These are phyloP conservation scores for Chaunax sp. DNA, from an alignment of 2,797 vertebrate genomes.

Conservation along the genomic window DNA sequence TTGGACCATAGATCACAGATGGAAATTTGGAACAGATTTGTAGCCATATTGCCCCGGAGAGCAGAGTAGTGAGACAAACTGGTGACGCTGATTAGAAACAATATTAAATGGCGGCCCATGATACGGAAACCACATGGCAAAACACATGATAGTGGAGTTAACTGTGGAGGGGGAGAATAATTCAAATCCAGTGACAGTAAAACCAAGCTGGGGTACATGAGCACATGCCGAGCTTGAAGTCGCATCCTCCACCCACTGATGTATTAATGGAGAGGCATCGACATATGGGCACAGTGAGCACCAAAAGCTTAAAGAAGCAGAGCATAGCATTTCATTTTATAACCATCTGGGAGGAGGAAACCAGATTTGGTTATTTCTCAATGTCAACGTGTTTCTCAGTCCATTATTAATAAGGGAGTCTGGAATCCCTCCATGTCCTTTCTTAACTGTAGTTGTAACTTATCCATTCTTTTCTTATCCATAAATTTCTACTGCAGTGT, in stretches of 20 bases:
- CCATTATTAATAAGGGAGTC: too few species aligned
- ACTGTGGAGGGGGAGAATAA: background rate
- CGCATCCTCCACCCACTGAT: conserved; percentile 6
- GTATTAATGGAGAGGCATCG: background rate
- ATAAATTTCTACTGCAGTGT: too few species aligned
- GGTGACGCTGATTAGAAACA: conserved; percentile 11
- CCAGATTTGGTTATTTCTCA: too few species aligned
- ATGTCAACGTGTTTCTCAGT: too few species aligned
- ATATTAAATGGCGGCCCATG: background rate
- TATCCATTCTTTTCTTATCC: too few species aligned
- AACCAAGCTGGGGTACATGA: too few species aligned
- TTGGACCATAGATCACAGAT: background rate
- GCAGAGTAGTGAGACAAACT: background rate
- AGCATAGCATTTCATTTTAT: too few species aligned
- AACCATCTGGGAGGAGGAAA: too few species aligned
- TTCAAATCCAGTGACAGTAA: conserved; percentile 1
- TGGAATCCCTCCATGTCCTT: too few species aligned
- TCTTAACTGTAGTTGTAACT: too few species aligned
- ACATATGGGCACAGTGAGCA: background rate
- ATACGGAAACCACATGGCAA: conserved; percentile 1
- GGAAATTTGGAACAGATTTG: background rate
- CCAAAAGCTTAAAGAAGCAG: background rate
- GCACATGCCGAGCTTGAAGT: too few species aligned
- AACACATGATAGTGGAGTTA: background rate
- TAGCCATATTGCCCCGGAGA: background rate